Conservation (phyloP, 2,113 vertebrate genomes). For the Dromaius novaehollandiae region DNA sequence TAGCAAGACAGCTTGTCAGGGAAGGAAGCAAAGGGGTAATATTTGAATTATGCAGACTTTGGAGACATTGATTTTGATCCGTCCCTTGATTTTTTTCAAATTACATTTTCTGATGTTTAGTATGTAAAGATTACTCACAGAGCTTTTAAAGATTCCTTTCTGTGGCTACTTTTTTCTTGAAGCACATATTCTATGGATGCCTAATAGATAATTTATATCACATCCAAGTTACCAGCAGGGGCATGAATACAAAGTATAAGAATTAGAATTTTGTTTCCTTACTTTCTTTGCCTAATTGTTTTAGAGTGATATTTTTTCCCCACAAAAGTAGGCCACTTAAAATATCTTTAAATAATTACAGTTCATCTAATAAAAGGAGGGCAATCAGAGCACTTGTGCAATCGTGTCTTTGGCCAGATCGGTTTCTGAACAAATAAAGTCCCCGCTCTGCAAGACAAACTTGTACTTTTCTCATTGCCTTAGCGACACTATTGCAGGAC, state of each 20-base stretch:
- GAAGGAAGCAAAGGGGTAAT: conserved; percentile 35
- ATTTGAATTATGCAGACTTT: conserved; percentile 55
- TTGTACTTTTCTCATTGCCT: background rate
- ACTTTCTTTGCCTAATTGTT: background rate
- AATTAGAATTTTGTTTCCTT: background rate
- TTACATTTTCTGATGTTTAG: background rate
- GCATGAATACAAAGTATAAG: background rate
- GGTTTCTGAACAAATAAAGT: background rate
- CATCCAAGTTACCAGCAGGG: background rate
- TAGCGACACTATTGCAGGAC: background rate
- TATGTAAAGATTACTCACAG: background rate
- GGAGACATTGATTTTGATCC: conserved; percentile 30
- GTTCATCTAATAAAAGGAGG: background rate
- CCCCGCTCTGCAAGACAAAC: background rate
- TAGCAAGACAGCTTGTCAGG: conserved; percentile 47
- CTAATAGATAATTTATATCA: background rate
- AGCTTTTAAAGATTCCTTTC: background rate
- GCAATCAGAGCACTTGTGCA: background rate
- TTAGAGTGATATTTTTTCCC: background rate
- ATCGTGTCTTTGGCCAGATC: background rate
- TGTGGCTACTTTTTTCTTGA: background rate
- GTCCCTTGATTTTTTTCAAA: background rate
- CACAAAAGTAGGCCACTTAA: background rate
- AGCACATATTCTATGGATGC: background rate
- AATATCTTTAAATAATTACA: background rate